These are phyloP conservation scores for Sphyrna mokarran DNA, from an alignment of 2,113 vertebrate species.

Conservation along the genomic window DNA sequence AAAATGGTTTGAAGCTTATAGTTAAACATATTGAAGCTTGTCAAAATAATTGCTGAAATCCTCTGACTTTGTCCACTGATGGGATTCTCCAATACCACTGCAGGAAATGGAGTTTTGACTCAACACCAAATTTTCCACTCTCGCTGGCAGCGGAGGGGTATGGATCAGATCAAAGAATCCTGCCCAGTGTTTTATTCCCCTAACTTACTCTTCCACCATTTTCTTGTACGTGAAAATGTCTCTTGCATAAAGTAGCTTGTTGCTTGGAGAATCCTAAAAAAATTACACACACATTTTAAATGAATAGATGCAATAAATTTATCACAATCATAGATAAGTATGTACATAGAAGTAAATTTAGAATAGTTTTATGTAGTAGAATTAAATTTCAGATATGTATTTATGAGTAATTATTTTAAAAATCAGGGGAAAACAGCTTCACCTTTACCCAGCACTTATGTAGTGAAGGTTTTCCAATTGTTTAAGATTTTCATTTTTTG, in stretches of 20 bases:
- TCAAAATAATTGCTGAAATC: neutral
- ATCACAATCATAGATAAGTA: neutral
- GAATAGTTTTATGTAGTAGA: neutral
- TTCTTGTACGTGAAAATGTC: slow-evolving; percentile 98
- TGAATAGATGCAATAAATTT: neutral
- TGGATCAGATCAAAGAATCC: too few species aligned
- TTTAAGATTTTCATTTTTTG: neutral
- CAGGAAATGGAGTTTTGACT: too few species aligned
- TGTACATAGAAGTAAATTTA: neutral
- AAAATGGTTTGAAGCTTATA: neutral
- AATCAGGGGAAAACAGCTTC: neutral
- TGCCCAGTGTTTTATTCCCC: too few species aligned
- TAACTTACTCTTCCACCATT: slow-evolving; percentile 97
- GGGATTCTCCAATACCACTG: too few species aligned
- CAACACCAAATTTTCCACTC: too few species aligned
- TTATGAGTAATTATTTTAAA: neutral
- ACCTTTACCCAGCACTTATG: neutral
- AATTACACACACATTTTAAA: slow-evolving; percentile 34
- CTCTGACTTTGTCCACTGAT: too few species aligned
- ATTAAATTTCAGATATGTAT: too few species aligned
- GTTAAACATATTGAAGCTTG: neutral
- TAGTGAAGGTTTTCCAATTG: neutral
- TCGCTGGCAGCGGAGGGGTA: too few species aligned
- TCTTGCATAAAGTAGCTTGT: slow-evolving; percentile 96
- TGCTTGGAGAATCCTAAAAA: slow-evolving; percentile 90